These are phyloP conservation scores for Cygnus buccinator DNA, from an alignment of 2,113 vertebrate genomes.

Conservation along the genomic window DNA sequence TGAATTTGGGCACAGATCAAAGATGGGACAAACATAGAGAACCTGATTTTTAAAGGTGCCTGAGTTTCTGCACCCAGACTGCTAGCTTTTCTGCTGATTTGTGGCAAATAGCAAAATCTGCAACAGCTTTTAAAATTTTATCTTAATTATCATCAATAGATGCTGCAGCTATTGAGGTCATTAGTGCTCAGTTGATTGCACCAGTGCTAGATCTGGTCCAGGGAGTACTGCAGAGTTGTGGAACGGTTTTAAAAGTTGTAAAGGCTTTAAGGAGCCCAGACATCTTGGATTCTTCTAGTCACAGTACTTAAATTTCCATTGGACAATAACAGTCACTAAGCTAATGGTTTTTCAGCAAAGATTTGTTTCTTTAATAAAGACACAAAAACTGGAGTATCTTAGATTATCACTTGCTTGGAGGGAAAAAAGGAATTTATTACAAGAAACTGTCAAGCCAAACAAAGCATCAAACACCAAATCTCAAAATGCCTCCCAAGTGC, in stretches of 20 bases:
- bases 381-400: background rate
- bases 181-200: background rate
- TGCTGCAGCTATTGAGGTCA: background rate
- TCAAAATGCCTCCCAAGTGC: background rate
- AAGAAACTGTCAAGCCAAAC: background rate
- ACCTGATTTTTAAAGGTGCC: background rate
- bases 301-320: background rate
- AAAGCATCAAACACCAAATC: background rate
- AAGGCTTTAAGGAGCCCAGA: accelerated
- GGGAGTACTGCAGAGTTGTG: background rate
- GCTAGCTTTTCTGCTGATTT: background rate
- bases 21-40: no score
- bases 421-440: background rate
- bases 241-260: background rate
- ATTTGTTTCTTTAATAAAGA: background rate
- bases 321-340: background rate
- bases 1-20: background rate
- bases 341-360: background rate
- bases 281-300: background rate
- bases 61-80: background rate
- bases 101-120: background rate
- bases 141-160: background rate
- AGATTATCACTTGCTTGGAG: background rate
- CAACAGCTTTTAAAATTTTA: background rate
- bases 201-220: background rate